These are phyloP conservation scores for Leptothorax acervorum DNA, from an alignment of 2,888 invertebrate genomes.

Conservation along the genomic window DNA sequence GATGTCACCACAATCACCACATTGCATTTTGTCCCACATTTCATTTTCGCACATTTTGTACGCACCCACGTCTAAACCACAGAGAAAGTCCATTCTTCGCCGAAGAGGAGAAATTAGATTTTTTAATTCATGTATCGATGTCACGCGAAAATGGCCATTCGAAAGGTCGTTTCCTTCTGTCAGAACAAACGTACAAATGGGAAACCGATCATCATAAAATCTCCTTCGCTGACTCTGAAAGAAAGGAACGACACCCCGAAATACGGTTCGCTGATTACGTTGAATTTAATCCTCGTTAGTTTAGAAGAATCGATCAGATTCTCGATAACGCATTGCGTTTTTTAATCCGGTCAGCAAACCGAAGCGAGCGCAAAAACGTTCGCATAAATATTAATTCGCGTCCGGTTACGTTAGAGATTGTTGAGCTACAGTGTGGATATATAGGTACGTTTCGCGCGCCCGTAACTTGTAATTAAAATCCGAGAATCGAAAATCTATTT, in stretches of 20 bases:
- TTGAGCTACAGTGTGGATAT: background rate
- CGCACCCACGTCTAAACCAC: constrained; percentile 34
- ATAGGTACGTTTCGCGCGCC: background rate
- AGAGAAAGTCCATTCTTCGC: constrained; percentile 45
- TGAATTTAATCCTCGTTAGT: constrained; percentile 15
- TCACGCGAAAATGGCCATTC: background rate
- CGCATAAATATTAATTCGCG: constrained; percentile 37
- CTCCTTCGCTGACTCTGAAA: background rate
- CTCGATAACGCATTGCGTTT: constrained; percentile 32
- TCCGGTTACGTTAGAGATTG: constrained; percentile 17
- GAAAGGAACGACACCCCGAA: constrained; percentile 2
- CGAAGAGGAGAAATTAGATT: constrained; percentile 39
- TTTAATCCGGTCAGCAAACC: constrained; percentile 5
- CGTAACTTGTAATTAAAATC: constrained; percentile 45
- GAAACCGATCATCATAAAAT: background rate
- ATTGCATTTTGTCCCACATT: constrained; percentile 19
- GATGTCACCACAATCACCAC: constrained; percentile 4
- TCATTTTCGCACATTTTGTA: constrained; percentile 18
- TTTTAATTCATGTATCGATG: constrained; percentile 45
- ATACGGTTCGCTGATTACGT: background rate
- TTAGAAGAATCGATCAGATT: background rate
- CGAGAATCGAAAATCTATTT: constrained; percentile 52
- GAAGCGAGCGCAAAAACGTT: constrained; percentile 12
- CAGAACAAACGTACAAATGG: constrained; percentile 13
- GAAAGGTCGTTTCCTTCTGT: background rate